A percentile compares a stretch with the other conserved stretches of the same genome.
Evolutionary conservation across 2,797 vertebrate genomes (phyloP).

Genomic region (Crocodylus rhombifer): DNA sequence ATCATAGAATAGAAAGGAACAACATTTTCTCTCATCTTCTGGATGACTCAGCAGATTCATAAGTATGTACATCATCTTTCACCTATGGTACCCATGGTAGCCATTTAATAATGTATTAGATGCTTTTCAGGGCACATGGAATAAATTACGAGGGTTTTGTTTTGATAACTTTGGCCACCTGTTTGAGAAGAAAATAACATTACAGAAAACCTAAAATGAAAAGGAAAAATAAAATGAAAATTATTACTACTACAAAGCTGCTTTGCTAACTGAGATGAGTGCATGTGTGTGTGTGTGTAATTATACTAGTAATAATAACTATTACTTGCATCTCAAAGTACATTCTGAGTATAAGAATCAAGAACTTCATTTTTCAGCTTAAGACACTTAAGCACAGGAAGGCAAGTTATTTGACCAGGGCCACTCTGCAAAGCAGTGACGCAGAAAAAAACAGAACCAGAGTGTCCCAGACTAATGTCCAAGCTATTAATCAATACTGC

Average conservation of each 20-base stretch:
- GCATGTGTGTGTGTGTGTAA: not conserved
- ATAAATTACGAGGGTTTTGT: not conserved
- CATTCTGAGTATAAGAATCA: no score
- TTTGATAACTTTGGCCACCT: not conserved
- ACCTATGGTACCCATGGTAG: not conserved
- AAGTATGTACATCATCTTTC: not conserved
- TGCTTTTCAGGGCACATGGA: not conserved
- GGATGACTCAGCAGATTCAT: not conserved
- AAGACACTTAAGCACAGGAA: not conserved
- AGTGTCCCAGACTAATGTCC: not conserved
- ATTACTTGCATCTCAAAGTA: no score
- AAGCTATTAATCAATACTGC: no score
- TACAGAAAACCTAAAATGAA: not conserved
- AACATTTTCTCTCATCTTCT: not conserved
- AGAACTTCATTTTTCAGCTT: not conserved
- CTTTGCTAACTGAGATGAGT: not conserved
- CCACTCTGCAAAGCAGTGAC: not conserved
- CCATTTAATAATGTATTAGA: not conserved
- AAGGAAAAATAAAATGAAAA: not conserved
- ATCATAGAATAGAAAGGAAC: not conserved
- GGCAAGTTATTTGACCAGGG: not conserved
- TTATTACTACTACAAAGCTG: not conserved
- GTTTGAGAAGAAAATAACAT: not conserved
- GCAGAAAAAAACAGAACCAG: not conserved
- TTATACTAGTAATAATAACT: no score